These are phyloP conservation scores for Crypturellus undulatus DNA, from an alignment of 2,113 vertebrate genomes.

Conservation along the genomic window DNA sequence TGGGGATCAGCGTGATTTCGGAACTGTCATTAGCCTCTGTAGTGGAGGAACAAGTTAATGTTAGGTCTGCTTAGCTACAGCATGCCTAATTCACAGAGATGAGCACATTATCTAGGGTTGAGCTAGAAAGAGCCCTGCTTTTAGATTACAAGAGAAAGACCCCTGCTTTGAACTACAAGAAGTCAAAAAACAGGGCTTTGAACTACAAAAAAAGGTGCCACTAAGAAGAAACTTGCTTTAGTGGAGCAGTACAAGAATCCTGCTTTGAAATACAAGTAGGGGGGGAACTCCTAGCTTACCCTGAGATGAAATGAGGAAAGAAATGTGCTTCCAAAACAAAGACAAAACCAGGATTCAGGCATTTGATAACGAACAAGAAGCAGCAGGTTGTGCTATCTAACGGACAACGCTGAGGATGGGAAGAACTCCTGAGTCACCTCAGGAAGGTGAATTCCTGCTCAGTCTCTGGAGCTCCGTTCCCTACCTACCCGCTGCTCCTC, in stretches of 20 bases:
- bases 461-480: background rate
- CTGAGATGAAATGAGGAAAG: conserved; percentile 37
- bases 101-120: conserved; percentile 52
- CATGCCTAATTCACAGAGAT: conserved; percentile 50
- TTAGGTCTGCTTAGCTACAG: background rate
- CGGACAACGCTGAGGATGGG: background rate
- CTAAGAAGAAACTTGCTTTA: conserved; percentile 50
- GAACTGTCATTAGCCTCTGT: background rate
- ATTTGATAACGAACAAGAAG: background rate
- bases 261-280: conserved; percentile 65
- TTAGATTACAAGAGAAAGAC: conserved; percentile 57
- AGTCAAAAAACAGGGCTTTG: conserved; percentile 54
- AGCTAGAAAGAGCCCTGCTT: conserved; percentile 51
- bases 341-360: background rate
- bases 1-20: background rate
- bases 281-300: background rate
- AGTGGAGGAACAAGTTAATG: conserved; percentile 48
- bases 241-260: conserved; percentile 26
- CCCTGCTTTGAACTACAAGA: conserved; percentile 66
- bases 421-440: background rate
- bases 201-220: conserved; percentile 54
- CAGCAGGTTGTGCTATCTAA: background rate
- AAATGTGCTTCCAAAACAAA: conserved; percentile 20
- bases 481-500: background rate
- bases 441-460: background rate